Base-by-base conservation (phyloP, 2,797 vertebrate genomes). In the Melopsittacus undulatus region DNA sequence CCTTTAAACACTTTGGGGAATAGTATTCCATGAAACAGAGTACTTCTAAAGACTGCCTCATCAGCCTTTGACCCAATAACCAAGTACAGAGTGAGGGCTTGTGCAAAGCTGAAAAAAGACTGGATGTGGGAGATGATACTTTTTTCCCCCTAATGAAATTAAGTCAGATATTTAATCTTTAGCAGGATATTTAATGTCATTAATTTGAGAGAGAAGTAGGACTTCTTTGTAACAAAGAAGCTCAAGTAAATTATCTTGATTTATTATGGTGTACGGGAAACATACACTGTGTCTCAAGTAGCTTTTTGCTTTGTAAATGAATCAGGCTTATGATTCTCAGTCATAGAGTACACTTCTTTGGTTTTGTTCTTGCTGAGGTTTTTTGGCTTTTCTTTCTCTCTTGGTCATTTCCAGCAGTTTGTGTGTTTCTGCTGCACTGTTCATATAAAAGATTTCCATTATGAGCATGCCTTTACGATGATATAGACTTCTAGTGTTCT, bases 101-200 rank as follows among this genome's bases (percentile, higher is more conserved):
- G 38, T 36, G 51, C 29, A 49, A 29, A 94, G 80, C 63, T 89
- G 92, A 77, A 84, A 90, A 93, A 91, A 78, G 36, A 38, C 29
- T 89, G 51, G 7, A 68, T 61, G 32, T 75, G 73, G 69, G 52
- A 59, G 17, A 80, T 40, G n/a, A 32, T 26, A 56, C 23, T 8
- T 86, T 83, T 90, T 66, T 49, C 9, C 6, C 17, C 10, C 49
- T 94, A 93, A 92, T 91, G 82, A 95, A 96, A 91, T 92, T 83
- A 95, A 97, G 96, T 49, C 87, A 86, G 83, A 83, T 91, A 90
- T 95, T 97, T 95, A 96, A 94, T 96, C 95, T 97, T 97, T n/a
- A 68, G 77, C 81, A 83, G 74, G 83, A 94, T 91, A 96, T 97
- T 83, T 16, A 72, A 91, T 78, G 89, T 70, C 88, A 97, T 97